Evolutionary conservation across 2,797 vertebrate genomes (phyloP).

Genomic region (Acrossocheilus fasciatus): DNA sequence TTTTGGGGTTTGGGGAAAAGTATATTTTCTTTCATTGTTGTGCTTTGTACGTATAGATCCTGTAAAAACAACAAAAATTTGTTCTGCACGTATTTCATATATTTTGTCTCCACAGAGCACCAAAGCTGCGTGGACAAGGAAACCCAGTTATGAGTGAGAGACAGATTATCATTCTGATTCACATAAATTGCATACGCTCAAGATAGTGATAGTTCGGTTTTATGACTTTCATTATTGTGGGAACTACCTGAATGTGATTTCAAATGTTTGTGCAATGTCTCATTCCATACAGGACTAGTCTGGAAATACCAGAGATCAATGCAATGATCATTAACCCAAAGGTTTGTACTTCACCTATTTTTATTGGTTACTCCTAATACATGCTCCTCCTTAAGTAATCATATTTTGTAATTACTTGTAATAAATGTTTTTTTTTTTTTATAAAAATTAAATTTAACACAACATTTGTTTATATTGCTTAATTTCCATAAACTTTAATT

Average conservation of each 20-base stretch:
- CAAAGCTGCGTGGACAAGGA: constrained; percentile 83
- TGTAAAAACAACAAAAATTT: background rate
- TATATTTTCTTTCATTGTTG: background rate
- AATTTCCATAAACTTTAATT: background rate
- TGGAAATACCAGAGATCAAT: constrained; percentile 92
- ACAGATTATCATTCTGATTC: background rate
- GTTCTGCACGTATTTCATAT: background rate
- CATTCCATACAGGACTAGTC: constrained; percentile 76
- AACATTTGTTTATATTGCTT: background rate
- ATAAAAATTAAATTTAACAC: too few relatives aligned
- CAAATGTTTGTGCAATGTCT: constrained; percentile 2
- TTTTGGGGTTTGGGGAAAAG: background rate
- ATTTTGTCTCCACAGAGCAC: constrained; percentile 75
- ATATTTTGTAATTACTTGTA: background rate
- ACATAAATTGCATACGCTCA: background rate
- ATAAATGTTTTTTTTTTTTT: background rate
- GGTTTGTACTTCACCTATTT: constrained; percentile 69
- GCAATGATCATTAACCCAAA: constrained; percentile 79
- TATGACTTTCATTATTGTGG: constrained; percentile 2
- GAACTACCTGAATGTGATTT: background rate
- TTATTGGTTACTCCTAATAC: background rate
- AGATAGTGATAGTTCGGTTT: background rate
- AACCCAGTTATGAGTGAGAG: constrained; percentile 85
- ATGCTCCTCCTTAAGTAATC: background rate
- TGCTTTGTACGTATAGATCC: background rate